Evolutionary conservation across 2,797 vertebrate species (phyloP).

Genomic region (Petrocephalus schoutedeni): DNA sequence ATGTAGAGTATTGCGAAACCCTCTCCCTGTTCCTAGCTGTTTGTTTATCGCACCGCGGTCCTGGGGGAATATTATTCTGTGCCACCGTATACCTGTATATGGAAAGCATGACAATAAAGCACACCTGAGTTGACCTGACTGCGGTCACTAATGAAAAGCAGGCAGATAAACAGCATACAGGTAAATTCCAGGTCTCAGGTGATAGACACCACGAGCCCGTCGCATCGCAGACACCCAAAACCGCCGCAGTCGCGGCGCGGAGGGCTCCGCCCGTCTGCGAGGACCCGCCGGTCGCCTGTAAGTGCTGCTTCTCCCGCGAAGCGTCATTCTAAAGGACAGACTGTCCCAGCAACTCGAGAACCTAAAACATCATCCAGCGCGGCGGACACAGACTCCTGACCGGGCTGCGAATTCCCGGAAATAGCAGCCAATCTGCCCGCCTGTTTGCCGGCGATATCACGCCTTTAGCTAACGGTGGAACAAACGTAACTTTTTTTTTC

Average conservation of each 20-base stretch:
- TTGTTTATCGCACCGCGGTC: background rate
- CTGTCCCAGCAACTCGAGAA: constrained; percentile 31
- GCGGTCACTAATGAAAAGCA: background rate
- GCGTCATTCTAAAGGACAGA: constrained; percentile 35
- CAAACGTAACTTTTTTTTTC: constrained; percentile 36
- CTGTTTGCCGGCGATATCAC: constrained; percentile 36
- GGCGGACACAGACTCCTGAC: constrained; percentile 33
- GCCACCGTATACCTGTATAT: background rate
- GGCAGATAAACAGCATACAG: background rate
- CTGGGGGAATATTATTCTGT: background rate
- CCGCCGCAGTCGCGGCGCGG: constrained; percentile 18
- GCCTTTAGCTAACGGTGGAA: constrained; percentile 41
- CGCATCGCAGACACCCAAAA: constrained; percentile 2
- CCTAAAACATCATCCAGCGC: constrained; percentile 45
- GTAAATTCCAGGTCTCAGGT: constrained; percentile 9
- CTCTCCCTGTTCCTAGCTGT: background rate
- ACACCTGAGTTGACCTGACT: background rate
- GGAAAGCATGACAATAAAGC: background rate
- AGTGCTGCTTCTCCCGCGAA: constrained; percentile 16
- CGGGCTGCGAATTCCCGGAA: constrained; percentile 37
- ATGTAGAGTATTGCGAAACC: background rate
- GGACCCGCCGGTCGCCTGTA: constrained; percentile 33
- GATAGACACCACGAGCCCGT: background rate
- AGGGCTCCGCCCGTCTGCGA: constrained; percentile 15
- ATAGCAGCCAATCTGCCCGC: constrained; percentile 37